Conservation (phyloP, 2,797 vertebrate species). For the Lepus townsendii region DNA sequence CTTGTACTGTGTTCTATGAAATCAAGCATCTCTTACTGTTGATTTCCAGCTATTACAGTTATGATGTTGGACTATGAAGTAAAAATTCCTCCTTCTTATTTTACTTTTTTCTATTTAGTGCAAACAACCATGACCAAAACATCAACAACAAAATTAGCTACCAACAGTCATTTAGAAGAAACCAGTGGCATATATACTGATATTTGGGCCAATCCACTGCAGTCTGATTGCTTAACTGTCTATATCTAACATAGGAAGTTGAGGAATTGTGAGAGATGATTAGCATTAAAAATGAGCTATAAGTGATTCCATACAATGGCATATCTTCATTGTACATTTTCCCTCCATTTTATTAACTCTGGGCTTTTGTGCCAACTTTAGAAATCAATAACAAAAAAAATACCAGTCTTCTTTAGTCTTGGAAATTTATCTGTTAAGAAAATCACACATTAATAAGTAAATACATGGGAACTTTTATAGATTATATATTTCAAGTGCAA, state of each 20-base stretch:
- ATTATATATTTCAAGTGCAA: constrained; percentile 11
- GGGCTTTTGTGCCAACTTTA: constrained; percentile 35
- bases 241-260: not conserved
- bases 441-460: constrained; percentile 57
- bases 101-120: constrained; percentile 43
- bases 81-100: not conserved
- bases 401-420: not conserved
- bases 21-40: not conserved
- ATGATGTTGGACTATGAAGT: not conserved
- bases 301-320: not conserved
- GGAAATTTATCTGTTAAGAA: constrained; percentile 43
- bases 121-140: not conserved
- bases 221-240: not conserved
- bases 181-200: not conserved
- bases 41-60: constrained; percentile 12
- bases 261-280: constrained; percentile 2
- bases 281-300: not conserved
- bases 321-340: constrained; percentile 12
- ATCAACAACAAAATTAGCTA: not conserved
- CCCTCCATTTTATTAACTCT: constrained; percentile 30
- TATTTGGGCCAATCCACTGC: not conserved
- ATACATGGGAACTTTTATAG: not conserved
- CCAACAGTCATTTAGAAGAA: not conserved
- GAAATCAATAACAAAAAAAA: not conserved
- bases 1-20: not conserved